Conservation (phyloP, 2,888 invertebrate genomes). For the Apomyelois bistriatella region DNA sequence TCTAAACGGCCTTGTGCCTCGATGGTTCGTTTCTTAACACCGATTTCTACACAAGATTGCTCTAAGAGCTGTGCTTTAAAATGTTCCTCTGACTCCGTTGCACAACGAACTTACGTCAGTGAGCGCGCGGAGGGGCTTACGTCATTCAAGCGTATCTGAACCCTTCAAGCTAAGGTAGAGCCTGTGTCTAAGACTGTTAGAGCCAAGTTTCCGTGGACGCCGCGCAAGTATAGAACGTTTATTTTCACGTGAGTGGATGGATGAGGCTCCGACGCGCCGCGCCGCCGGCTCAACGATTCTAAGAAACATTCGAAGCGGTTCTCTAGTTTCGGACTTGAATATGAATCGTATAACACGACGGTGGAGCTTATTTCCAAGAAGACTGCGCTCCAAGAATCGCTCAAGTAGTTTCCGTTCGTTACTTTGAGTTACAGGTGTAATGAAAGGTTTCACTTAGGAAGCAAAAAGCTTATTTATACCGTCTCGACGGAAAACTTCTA, state of each 20-base stretch:
- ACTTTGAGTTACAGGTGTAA: constrained; percentile 17
- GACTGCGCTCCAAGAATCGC: constrained; percentile 16
- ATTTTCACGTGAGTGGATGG: constrained; percentile 78
- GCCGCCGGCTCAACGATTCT: constrained; percentile 75
- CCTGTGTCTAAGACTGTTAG: constrained; percentile 46
- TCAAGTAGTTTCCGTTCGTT: constrained; percentile 15
- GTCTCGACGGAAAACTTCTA: constrained; percentile 2
- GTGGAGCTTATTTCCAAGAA: constrained; percentile 47
- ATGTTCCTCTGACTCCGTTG: constrained; percentile 74
- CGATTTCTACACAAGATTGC: constrained; percentile 74
- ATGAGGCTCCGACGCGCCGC: constrained; percentile 75
- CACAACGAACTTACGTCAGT: constrained; percentile 80
- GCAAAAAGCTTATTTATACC: not conserved
- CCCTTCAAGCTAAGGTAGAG: constrained; percentile 53
- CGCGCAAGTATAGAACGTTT: constrained; percentile 69
- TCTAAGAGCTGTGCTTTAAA: constrained; percentile 71
- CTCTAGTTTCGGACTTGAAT: constrained; percentile 75
- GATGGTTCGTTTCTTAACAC: constrained; percentile 67
- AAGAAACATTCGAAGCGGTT: constrained; percentile 69
- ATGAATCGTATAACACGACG: constrained; percentile 60
- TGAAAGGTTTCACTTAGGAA: not conserved
- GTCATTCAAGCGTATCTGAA: constrained; percentile 66
- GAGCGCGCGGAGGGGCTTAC: constrained; percentile 74
- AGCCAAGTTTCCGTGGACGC: constrained; percentile 41
- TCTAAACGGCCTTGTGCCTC: constrained; percentile 59